These are phyloP conservation scores for Engraulis encrasicolus DNA, from an alignment of 2,113 vertebrate genomes.

Conservation along the genomic window DNA sequence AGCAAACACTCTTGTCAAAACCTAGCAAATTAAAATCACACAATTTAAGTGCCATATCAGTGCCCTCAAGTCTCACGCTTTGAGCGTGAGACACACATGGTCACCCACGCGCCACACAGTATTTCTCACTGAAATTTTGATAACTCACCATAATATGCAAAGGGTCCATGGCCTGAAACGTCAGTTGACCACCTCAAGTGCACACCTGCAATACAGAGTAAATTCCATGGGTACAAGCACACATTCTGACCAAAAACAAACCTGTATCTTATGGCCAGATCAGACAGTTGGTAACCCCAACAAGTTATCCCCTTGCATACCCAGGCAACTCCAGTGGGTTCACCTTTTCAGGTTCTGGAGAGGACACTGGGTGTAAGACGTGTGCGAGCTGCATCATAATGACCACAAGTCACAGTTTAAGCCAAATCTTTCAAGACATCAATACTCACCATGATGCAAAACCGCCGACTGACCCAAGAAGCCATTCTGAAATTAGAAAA, in stretches of 20 bases:
- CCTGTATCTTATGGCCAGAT: slow-evolving; percentile 53
- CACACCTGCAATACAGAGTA: background rate
- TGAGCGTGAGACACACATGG: too few species aligned
- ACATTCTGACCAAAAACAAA: background rate
- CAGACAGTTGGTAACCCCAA: too few species aligned
- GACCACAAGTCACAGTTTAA: slow-evolving; percentile 41
- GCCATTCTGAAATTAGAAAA: background rate
- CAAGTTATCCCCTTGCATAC: too few species aligned
- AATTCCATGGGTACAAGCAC: background rate
- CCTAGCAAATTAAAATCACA: background rate
- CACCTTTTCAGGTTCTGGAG: slow-evolving; percentile 88
- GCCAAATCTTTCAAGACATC: background rate
- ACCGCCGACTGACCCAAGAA: background rate
- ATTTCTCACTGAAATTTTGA: too few species aligned
- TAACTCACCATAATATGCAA: too few species aligned
- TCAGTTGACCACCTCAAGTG: too few species aligned
- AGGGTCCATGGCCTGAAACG: too few species aligned
- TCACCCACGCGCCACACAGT: too few species aligned
- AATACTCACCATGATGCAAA: background rate
- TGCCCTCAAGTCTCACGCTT: too few species aligned
- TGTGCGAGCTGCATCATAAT: slow-evolving; percentile 74
- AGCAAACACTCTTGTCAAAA: too few species aligned
- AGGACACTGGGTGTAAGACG: slow-evolving; percentile 76
- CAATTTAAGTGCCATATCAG: too few species aligned
- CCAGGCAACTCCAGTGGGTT: slow-evolving; percentile 62